Percentiles rank a stretch among this genome's conserved stretches.
These are phyloP conservation scores for Tylochromis polylepis DNA, from an alignment of 2,113 vertebrate species.

Conservation along the genomic window DNA sequence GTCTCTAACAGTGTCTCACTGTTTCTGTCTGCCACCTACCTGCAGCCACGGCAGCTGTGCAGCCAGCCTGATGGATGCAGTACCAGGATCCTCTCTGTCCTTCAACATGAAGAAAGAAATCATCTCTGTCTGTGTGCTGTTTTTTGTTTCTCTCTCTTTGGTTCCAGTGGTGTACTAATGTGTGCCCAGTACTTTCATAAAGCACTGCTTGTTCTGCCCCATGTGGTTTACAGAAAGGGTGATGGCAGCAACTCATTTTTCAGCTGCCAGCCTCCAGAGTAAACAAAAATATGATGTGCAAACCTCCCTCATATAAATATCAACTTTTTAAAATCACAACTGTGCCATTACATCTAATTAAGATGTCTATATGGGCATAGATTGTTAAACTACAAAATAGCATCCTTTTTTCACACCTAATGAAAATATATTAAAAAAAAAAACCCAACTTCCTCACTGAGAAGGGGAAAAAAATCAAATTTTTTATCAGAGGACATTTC, in stretches of 20 bases:
- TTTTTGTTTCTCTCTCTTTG: neutral
- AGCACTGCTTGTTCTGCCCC: constrained; percentile 40
- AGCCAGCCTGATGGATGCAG: neutral
- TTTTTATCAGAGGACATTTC: neutral
- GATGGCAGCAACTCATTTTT: neutral
- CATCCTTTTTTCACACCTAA: neutral
- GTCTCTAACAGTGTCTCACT: neutral
- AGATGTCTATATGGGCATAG: neutral
- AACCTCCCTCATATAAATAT: neutral
- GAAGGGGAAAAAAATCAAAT: neutral
- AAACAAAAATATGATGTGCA: neutral
- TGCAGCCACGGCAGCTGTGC: neutral
- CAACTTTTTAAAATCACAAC: neutral
- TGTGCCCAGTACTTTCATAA: constrained; percentile 31
- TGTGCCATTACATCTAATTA: neutral
- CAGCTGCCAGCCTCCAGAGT: neutral
- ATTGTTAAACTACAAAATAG: neutral
- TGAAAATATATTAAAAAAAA: neutral
- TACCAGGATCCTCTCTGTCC: neutral
- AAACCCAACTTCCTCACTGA: neutral
- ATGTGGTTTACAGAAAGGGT: neutral
- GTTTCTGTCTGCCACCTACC: constrained; percentile 9
- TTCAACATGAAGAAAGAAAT: neutral
- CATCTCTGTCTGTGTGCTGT: neutral
- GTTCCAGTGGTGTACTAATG: neutral